Percentiles rank a stretch among this genome's conserved stretches.
Conservation (phyloP, 1,140 invertebrate genomes). For the Hyphantria cunea region DNA sequence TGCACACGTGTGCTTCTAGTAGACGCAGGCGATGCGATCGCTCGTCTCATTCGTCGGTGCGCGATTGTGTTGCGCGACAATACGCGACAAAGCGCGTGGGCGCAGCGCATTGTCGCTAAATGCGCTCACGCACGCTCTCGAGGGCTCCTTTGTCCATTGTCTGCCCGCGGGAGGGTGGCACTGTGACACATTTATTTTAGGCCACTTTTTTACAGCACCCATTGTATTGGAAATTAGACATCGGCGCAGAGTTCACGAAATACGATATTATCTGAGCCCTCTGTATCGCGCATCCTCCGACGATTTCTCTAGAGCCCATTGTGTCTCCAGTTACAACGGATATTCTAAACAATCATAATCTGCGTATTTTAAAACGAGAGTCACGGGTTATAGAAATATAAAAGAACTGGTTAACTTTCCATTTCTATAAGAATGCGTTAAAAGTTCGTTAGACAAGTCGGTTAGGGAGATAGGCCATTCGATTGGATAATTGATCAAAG, state of each 20-base stretch:
- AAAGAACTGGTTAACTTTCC: constrained; percentile 77
- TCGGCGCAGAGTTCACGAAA: constrained; percentile 71
- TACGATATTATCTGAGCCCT: constrained; percentile 69
- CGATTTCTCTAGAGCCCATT: constrained; percentile 53
- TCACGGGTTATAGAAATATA: constrained; percentile 55
- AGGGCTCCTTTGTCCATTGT: constrained; percentile 75
- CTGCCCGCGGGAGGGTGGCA: constrained; percentile 71
- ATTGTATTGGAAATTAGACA: constrained; percentile 80
- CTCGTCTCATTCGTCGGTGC: constrained; percentile 56
- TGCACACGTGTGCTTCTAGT: constrained; percentile 48
- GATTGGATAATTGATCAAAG: constrained; percentile 64
- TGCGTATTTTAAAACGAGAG: constrained; percentile 38
- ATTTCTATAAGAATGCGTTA: constrained; percentile 60
- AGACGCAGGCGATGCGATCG: constrained; percentile 35
- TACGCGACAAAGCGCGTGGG: constrained; percentile 61
- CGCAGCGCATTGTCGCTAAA: constrained; percentile 72
- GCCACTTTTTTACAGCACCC: constrained; percentile 72
- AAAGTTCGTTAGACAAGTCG: constrained; percentile 55
- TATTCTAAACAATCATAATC: constrained; percentile 40
- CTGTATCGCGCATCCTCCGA: constrained; percentile 60
- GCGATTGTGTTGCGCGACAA: constrained; percentile 58
- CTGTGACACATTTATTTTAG: constrained; percentile 80
- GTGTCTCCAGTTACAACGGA: constrained; percentile 52
- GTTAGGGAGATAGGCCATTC: constrained; percentile 42
- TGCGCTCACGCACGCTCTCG: constrained; percentile 45